Conservation (phyloP, 1,140 invertebrate species). For the Anoplophora glabripennis region DNA sequence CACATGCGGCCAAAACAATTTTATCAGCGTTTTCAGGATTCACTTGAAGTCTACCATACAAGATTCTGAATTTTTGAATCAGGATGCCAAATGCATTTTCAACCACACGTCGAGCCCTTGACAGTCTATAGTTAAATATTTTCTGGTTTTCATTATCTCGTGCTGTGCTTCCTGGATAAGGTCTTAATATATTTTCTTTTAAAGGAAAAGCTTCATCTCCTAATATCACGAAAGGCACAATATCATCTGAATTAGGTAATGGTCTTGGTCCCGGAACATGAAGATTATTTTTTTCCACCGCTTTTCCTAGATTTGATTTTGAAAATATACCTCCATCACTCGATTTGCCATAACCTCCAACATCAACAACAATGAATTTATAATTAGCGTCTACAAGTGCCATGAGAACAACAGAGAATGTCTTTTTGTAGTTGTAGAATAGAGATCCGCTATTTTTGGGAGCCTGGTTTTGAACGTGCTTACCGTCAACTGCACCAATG, state of each 20-base stretch:
- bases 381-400: too few relatives aligned
- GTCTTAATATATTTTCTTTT: slow-evolving; percentile 40
- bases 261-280: slow-evolving; percentile 29
- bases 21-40: slow-evolving; percentile 18
- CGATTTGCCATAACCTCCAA: slow-evolving; percentile 47
- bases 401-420: too few relatives aligned
- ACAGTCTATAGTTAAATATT: slow-evolving; percentile 39
- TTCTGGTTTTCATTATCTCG: slow-evolving; percentile 21
- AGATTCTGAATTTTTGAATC: slow-evolving; percentile 43
- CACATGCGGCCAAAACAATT: slow-evolving; percentile 38
- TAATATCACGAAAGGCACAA: slow-evolving; percentile 36
- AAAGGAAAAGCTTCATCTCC: slow-evolving; percentile 51
- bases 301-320: slow-evolving; percentile 36
- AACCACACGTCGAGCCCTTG: slow-evolving; percentile 44
- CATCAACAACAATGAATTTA: too few relatives aligned
- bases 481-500: too few relatives aligned
- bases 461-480: too few relatives aligned
- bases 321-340: slow-evolving; percentile 44
- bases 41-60: slow-evolving; percentile 42
- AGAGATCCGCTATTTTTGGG: too few relatives aligned
- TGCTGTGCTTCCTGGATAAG: slow-evolving; percentile 28
- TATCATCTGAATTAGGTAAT: slow-evolving; percentile 30
- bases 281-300: slow-evolving; percentile 25
- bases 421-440: too few relatives aligned
- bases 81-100: slow-evolving; percentile 46